Evolutionary conservation across 2,797 vertebrate species (phyloP).

Genomic region (Delichon dasypus): DNA sequence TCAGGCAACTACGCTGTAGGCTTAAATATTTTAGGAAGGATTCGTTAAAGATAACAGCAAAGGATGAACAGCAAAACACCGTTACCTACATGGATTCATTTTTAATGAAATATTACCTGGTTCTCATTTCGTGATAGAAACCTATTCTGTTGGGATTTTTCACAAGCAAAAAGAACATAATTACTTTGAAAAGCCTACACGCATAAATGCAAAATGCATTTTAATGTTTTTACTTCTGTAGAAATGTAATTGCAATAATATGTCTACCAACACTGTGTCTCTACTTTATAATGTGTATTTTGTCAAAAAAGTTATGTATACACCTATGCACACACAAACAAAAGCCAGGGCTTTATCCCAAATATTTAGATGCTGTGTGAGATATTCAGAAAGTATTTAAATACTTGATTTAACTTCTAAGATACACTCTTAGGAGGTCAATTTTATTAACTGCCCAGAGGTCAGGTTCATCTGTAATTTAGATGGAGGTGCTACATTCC

Average conservation of each 20-base stretch:
- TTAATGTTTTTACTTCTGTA: conserved; percentile 31
- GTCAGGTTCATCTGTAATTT: not conserved
- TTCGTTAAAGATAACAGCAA: conserved; percentile 63
- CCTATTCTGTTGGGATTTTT: conserved; percentile 43
- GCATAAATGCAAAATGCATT: conserved; percentile 43
- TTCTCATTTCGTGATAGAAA: conserved; percentile 19
- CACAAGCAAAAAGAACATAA: conserved; percentile 36
- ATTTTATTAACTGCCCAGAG: not conserved
- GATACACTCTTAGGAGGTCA: not conserved
- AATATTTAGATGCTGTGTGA: not conserved
- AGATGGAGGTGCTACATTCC: not conserved
- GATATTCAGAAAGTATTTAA: not conserved
- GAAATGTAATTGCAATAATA: conserved; percentile 51
- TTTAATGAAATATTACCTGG: conserved; percentile 59
- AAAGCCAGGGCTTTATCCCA: not conserved
- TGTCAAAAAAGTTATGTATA: not conserved
- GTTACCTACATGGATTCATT: conserved; percentile 55
- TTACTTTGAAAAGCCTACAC: conserved; percentile 43
- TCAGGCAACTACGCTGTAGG: conserved; percentile 43
- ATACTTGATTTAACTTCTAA: not conserved
- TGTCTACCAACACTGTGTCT: not conserved
- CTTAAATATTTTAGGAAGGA: conserved; percentile 66
- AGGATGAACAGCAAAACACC: conserved; percentile 56
- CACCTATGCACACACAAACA: not conserved
- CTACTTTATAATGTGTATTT: not conserved